phyloP scores from a whole-genome alignment of 2,797 vertebrate genomes.

The Falco cherrug region DNA sequence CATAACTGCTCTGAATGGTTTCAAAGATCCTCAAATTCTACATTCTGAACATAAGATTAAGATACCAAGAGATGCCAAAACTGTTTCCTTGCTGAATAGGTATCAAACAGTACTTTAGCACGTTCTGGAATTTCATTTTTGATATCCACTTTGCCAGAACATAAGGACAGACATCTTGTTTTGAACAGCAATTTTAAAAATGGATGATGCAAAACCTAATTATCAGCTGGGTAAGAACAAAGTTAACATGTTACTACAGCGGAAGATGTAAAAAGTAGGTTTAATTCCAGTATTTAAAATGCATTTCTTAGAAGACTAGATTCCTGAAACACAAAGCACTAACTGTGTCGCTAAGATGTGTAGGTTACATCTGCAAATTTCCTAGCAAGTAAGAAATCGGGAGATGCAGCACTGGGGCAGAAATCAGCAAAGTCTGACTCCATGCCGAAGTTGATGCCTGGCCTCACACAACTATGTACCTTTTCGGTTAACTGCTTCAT shows the following conservation, averaged over 20 bases:
- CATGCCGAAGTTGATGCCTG: background rate
- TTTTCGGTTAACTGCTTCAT: background rate
- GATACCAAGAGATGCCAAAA: background rate
- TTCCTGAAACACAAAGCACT: background rate
- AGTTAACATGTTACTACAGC: background rate
- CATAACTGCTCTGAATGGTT: background rate
- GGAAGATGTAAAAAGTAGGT: background rate
- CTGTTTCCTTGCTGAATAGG: background rate
- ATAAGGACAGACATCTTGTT: background rate
- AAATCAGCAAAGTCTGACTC: background rate
- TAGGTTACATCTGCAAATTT: background rate
- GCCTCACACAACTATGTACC: background rate
- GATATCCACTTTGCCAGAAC: background rate
- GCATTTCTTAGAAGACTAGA: background rate
- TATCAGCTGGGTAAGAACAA: background rate
- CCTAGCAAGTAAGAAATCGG: background rate
- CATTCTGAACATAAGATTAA: background rate
- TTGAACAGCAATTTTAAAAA: background rate
- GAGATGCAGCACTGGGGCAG: background rate
- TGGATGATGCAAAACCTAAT: background rate
- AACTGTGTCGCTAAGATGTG: background rate
- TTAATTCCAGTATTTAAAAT: background rate
- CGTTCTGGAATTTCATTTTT: background rate
- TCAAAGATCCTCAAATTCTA: background rate
- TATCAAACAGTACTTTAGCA: background rate